Evolutionary conservation across 2,113 vertebrate species (phyloP).

Genomic region (Alethe castanea): DNA sequence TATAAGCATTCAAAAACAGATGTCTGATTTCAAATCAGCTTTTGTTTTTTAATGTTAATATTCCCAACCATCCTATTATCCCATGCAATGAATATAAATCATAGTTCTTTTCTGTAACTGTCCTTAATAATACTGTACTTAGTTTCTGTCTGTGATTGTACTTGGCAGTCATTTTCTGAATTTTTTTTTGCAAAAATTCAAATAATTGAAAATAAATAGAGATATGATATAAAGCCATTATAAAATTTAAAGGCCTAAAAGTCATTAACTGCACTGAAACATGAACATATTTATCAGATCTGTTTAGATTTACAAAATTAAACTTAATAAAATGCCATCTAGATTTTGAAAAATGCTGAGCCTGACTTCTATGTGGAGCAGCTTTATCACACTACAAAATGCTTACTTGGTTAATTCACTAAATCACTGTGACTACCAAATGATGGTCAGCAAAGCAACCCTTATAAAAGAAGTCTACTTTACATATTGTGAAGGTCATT

Average conservation of each 20-base stretch:
- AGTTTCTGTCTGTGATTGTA: neutral
- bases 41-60: neutral
- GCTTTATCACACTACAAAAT: neutral
- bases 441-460: neutral
- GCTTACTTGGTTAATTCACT: neutral
- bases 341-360: neutral
- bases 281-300: neutral
- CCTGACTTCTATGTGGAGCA: neutral
- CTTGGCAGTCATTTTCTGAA: neutral
- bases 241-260: neutral
- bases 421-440: neutral
- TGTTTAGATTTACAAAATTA: neutral
- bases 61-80: neutral
- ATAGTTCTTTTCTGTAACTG: neutral
- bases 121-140: neutral
- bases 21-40: neutral
- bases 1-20: neutral
- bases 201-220: neutral
- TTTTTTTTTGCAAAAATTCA: neutral
- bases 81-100: neutral
- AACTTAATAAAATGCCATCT: neutral
- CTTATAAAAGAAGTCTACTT: neutral
- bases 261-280: neutral
- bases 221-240: neutral
- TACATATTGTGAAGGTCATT: slow-evolving; percentile 58